phyloP scores from a whole-genome alignment of 2,888 invertebrate species.

The Sphinx pinastri region DNA sequence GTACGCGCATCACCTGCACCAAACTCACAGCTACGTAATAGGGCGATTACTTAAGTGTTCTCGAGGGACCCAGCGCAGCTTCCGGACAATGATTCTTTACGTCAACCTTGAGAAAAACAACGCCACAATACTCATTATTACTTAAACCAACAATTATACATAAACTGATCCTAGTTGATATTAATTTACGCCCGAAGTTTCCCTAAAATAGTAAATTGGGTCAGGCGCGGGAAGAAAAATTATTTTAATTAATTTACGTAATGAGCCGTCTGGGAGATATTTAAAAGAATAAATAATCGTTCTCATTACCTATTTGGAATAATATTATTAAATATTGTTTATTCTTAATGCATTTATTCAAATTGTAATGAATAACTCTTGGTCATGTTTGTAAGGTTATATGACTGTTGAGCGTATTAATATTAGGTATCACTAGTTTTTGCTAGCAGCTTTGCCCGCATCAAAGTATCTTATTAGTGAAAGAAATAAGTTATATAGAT shows the following conservation, averaged over 20 bases:
- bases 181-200: background rate
- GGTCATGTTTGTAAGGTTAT: too few relatives aligned
- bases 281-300: too few relatives aligned
- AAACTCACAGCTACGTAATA: constrained; percentile 3
- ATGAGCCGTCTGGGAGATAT: background rate
- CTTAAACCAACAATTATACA: background rate
- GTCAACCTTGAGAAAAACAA: constrained; percentile 15
- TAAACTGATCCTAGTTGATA: background rate
- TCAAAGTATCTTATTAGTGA: too few relatives aligned
- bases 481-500: too few relatives aligned
- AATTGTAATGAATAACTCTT: too few relatives aligned
- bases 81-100: constrained; percentile 14
- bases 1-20: background rate
- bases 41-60: constrained; percentile 22
- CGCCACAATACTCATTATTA: background rate
- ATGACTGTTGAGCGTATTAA: too few relatives aligned
- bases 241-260: background rate
- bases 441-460: too few relatives aligned
- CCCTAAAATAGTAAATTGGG: background rate
- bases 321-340: too few relatives aligned
- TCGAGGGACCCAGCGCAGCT: background rate
- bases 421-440: too few relatives aligned
- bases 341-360: too few relatives aligned
- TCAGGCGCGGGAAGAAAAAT: background rate
- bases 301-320: too few relatives aligned